Conservation (phyloP, 1,140 invertebrate genomes). For the Ostrea denselamellosa region DNA sequence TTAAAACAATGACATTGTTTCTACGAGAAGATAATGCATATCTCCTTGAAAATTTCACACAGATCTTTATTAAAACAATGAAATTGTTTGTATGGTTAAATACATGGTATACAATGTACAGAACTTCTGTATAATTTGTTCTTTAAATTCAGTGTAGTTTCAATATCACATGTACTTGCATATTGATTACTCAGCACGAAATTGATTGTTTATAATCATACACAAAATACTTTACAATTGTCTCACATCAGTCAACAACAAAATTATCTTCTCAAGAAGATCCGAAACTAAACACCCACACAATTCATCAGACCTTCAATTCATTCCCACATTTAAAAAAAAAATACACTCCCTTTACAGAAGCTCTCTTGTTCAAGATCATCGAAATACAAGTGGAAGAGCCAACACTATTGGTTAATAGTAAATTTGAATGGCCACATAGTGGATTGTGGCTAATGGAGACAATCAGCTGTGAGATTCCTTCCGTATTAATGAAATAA, state of each 20-base stretch:
- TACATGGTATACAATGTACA: not conserved
- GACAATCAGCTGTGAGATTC: constrained; percentile 65
- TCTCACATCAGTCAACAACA: not conserved
- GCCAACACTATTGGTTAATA: not conserved
- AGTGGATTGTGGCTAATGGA: not conserved
- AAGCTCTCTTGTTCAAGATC: not conserved
- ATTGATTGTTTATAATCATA: not conserved
- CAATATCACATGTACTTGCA: too few relatives aligned
- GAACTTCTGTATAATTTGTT: not conserved
- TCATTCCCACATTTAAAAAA: not conserved
- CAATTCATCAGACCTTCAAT: not conserved
- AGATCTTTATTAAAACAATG: not conserved
- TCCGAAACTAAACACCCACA: not conserved
- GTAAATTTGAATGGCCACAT: not conserved
- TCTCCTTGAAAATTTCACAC: not conserved
- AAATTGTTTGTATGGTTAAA: not conserved
- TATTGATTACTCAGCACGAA: not conserved
- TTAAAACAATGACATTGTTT: too few relatives aligned
- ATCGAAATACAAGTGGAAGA: not conserved
- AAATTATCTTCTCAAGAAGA: not conserved
- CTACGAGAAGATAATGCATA: too few relatives aligned
- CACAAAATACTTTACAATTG: too few relatives aligned
- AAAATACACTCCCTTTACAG: not conserved
- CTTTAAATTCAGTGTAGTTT: not conserved
- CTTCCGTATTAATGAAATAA: constrained; percentile 68